Base-by-base conservation (phyloP, 64 coral and sea anemone genomes). In the Pocillopora damicornis region DNA sequence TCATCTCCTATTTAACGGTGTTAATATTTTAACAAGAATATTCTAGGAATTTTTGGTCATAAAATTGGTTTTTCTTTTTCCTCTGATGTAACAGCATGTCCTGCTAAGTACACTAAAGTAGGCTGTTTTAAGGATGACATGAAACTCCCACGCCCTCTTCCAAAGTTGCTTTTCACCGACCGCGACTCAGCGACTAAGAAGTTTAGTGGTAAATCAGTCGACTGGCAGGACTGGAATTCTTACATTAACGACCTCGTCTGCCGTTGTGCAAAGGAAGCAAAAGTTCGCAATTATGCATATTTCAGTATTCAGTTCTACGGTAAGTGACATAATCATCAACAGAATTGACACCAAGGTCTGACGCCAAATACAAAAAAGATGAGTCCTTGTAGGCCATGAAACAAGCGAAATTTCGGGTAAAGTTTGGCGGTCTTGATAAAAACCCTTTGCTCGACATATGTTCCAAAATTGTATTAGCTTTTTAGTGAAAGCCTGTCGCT, bases 81-180 rank as follows among this genome's bases (percentile, higher is more conserved):
- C 30, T 30, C 30, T 30, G 30, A 30, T 30, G 30, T 38, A 42
- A 56, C 88, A 51, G 59, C 37, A 5, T 93, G 91, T 85, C 58
- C 69, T 13, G 91, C 88, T 1, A 26, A 13, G 11, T 93, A 82
- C 74, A 62, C 81, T 22, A 88, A 59, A 38, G 16, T 76, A 51
- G 91, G 91, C 18, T 93, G 91, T 64, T 93, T 67, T 26, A 93
- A 85, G 16, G 91, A 93, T 74, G 78, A 93, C n/a, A 34, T 76
- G 64, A 42, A 20, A 5, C 16, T 15, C 9, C 45, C 73, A 25
- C 69, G 87, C 18, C 75, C 91, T 22, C 71, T 96, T 18, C 88
- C 94, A 17, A 20, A 87, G 6, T 75, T 96, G 0, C 75, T 96
- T 0, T 77, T 93, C 5, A 90, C 87, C 2, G 91, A 92, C 57